Evolutionary conservation across 92 coral and sea anemone genomes (phyloP), one percentile per base, ranked within the genome.

Genomic region (Diadumene lineata): DNA sequence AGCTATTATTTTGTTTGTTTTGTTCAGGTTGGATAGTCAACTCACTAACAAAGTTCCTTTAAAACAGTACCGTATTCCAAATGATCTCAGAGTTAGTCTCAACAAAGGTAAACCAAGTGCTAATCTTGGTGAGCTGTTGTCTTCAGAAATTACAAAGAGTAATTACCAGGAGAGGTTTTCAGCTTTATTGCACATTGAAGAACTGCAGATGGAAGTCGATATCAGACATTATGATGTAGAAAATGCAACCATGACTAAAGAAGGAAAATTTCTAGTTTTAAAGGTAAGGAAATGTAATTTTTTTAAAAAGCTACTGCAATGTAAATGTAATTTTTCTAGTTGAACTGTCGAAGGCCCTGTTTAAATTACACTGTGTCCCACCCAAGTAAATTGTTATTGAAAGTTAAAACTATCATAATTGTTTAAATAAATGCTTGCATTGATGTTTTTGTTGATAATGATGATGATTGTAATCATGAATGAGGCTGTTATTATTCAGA

Each of bases 171-270:
- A 84, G 31, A 91, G 79, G 51, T 87, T 87, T 77, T 72, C 92
- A 2, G 77, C 86, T n/a, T 80, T 91, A 24, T 84, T 91, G 18
- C 92, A 91, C 68, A 83, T 91, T 2, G 97, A 91, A 50, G 97
- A 91, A 50, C 74, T 87, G 69, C 97, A 91, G 31, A 87, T 91
- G 97, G 97, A 91, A 67, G 92, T 87, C 7, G 97, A 91, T 63
- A 91, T 91, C 24, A 76, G 82, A 0, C 86, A 84, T 19, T 91
- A 91, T 69, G 82, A 78, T 66, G 67, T 87, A 81, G 88, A 87
- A 50, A 83, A 82, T 50, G 82, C 76, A 0, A 53, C 81, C 9
- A 88, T 91, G 51, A 29, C 31, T 1, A 83, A 71, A 31, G 70
- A 78, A 7, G 92, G 92, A n/a, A 62, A 31, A 43, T 78, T 78